A percentile compares a stretch with the other conserved stretches of the same genome.
phyloP scores from a whole-genome alignment of 2,888 invertebrate species.

The Pachliopta kotzebuea region DNA sequence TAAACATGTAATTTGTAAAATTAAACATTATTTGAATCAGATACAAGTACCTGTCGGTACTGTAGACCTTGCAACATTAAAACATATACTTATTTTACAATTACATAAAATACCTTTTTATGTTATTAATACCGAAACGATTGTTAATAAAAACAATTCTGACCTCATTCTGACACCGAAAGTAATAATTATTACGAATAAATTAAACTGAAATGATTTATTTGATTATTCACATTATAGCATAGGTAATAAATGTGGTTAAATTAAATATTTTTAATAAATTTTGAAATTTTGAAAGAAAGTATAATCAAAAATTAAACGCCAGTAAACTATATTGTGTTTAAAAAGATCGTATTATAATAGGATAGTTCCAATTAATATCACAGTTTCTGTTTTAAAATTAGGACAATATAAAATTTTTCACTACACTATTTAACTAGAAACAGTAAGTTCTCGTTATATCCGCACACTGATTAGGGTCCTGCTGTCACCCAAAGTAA shows the following conservation, averaged over 20 bases:
- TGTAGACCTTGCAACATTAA: neutral
- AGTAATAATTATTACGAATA: neutral
- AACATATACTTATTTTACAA: neutral
- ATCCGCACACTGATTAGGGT: slow-evolving; percentile 74
- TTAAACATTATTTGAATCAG: neutral
- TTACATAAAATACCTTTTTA: neutral
- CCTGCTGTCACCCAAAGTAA: slow-evolving; percentile 89
- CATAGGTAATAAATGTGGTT: neutral
- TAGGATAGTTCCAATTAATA: slow-evolving; percentile 77
- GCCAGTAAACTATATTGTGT: slow-evolving; percentile 13
- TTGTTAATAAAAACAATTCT: neutral
- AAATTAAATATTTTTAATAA: neutral
- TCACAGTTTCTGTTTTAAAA: slow-evolving; percentile 79
- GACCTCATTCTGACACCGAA: neutral
- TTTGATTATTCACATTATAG: neutral
- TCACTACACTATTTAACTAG: slow-evolving; percentile 70
- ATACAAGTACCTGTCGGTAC: neutral
- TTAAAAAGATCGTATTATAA: slow-evolving; percentile 54
- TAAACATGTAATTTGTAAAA: neutral
- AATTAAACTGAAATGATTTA: neutral
- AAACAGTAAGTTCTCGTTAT: slow-evolving; percentile 81
- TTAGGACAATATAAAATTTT: slow-evolving; percentile 72
- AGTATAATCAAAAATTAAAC: neutral
- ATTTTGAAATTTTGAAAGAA: neutral
- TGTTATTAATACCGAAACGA: slow-evolving; percentile 1